A percentile compares a stretch with the other conserved stretches of the same genome.
Evolutionary conservation across 64 coral and sea anemone species (phyloP).

Genomic region (Stylophora pistillata): DNA sequence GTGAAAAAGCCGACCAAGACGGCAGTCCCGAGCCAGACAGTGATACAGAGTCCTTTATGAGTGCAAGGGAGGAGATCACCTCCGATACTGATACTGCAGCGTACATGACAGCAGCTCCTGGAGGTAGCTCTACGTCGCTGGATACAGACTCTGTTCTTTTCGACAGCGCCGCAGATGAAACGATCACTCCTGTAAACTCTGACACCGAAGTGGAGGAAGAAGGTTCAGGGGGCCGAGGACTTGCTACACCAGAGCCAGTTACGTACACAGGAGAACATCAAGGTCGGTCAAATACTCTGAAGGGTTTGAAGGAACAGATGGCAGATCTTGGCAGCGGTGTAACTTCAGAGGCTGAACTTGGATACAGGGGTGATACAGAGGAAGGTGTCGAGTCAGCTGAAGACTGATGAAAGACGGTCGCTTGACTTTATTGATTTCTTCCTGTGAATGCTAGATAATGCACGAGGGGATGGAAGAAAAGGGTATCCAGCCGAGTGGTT

Average conservation of each 20-base stretch:
- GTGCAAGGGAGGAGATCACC: constrained; percentile 45
- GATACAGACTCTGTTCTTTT: constrained; percentile 10
- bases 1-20: neutral
- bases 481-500: neutral
- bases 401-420: constrained; percentile 15
- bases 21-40: constrained; percentile 39
- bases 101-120: constrained; percentile 38
- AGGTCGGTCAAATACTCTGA: neutral
- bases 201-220: constrained; percentile 58
- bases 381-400: constrained; percentile 24
- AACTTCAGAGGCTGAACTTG: constrained; percentile 52
- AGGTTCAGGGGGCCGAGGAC: neutral
- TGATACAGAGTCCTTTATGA: constrained; percentile 59
- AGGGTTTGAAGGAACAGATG: constrained; percentile 23
- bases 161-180: constrained; percentile 34
- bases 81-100: constrained; percentile 61
- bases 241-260: neutral
- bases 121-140: constrained; percentile 46
- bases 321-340: neutral
- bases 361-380: constrained; percentile 61
- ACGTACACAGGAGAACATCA: neutral
- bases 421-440: neutral
- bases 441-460: no score
- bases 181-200: constrained; percentile 51
- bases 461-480: no score